Conservation (phyloP, 2,113 vertebrate genomes). For the Euleptes europaea region DNA sequence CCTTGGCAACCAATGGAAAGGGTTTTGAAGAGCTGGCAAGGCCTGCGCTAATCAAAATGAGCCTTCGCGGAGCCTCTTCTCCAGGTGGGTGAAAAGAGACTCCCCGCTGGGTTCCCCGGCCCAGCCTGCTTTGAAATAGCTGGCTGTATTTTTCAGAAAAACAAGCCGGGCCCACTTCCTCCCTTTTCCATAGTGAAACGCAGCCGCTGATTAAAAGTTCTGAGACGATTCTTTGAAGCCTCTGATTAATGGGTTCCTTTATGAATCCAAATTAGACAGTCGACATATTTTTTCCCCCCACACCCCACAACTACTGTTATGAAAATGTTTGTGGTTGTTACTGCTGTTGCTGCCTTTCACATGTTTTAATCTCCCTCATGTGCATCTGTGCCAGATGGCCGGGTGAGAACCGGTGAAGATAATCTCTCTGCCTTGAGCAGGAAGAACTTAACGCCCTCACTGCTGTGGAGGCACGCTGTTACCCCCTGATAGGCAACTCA, state of each 20-base stretch:
- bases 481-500: background rate
- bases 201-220: slow-evolving; percentile 71
- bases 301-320: slow-evolving; percentile 47
- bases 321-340: slow-evolving; percentile 51
- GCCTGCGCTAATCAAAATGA: slow-evolving; percentile 61
- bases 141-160: slow-evolving; percentile 32
- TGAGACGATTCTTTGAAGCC: slow-evolving; percentile 63
- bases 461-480: background rate
- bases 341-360: slow-evolving; percentile 42
- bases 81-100: slow-evolving; percentile 63
- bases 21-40: slow-evolving; percentile 66
- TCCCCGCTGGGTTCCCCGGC: slow-evolving; percentile 53
- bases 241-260: slow-evolving; percentile 70
- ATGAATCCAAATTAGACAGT: slow-evolving; percentile 69
- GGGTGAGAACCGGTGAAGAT: slow-evolving; percentile 5
- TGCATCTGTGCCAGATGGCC: slow-evolving; percentile 61
- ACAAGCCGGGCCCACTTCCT: slow-evolving; percentile 24
- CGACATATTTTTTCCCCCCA: slow-evolving; percentile 29
- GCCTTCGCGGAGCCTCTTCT: slow-evolving; percentile 49
- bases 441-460: background rate
- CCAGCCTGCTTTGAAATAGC: slow-evolving; percentile 49
- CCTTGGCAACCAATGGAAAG: slow-evolving; percentile 72
- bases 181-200: slow-evolving; percentile 46
- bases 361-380: slow-evolving; percentile 57
- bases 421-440: slow-evolving; percentile 36